phyloP scores from a whole-genome alignment of 2,113 vertebrate genomes.

The Tupaia chinensis region DNA sequence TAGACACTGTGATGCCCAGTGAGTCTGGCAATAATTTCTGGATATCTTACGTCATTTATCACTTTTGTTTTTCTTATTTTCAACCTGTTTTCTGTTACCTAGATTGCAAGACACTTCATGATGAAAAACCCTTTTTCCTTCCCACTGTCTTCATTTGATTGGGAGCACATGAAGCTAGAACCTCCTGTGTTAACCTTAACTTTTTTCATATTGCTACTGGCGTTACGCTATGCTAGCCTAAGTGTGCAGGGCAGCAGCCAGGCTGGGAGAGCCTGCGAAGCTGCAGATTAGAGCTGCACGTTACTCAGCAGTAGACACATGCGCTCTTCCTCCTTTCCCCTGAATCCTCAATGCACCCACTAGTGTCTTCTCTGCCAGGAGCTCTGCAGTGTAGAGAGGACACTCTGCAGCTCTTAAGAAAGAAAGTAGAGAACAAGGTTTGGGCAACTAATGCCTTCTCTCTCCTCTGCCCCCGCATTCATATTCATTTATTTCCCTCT shows the following conservation, averaged over 20 bases:
- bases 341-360: neutral
- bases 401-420: neutral
- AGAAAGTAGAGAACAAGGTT: neutral
- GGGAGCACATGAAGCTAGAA: neutral
- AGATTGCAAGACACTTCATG: neutral
- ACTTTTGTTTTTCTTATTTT: neutral
- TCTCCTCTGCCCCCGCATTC: neutral
- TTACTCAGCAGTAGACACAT: too few species aligned
- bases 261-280: accelerated
- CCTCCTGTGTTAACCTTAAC: neutral
- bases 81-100: neutral
- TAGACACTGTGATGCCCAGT: neutral
- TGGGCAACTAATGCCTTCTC: neutral
- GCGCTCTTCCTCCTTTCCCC: neutral
- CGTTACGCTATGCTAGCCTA: accelerated
- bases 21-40: neutral
- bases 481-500: neutral
- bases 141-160: neutral
- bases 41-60: neutral
- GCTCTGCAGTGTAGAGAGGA: neutral
- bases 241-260: neutral
- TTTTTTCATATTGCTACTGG: neutral
- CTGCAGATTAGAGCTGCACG: neutral
- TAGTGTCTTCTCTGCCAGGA: neutral
- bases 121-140: neutral